Evolutionary conservation across 2,797 vertebrate species (phyloP).

Genomic region (Dipus sagitta): DNA sequence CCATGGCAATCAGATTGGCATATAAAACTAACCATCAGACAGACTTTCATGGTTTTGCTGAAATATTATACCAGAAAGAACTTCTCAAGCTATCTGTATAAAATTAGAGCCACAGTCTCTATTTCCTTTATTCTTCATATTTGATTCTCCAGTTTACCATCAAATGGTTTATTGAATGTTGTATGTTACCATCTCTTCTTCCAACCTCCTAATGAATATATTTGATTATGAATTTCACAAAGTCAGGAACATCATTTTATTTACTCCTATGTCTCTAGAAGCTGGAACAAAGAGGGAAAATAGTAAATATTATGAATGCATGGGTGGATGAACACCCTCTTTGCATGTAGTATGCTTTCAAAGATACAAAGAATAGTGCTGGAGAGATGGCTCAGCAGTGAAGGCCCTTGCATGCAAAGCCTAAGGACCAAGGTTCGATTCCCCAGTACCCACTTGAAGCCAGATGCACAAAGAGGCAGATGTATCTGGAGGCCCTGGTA

Average conservation of each 20-base stretch:
- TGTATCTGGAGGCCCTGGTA: too few species aligned
- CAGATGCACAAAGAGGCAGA: too few species aligned
- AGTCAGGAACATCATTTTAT: neutral
- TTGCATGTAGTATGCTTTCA: neutral
- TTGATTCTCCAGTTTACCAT: neutral
- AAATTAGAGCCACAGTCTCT: neutral
- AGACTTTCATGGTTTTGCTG: neutral
- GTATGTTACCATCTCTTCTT: neutral
- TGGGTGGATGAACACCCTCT: constrained; percentile 13
- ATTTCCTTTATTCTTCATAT: neutral
- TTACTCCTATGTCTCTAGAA: neutral
- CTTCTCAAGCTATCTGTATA: neutral
- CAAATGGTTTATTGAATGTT: neutral
- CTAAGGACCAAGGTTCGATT: too few species aligned
- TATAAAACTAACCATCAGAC: neutral
- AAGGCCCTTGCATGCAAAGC: too few species aligned
- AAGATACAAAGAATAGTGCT: neutral
- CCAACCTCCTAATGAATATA: neutral
- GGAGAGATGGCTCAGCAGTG: too few species aligned
- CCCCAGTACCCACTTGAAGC: too few species aligned
- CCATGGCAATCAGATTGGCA: neutral
- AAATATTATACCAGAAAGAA: neutral
- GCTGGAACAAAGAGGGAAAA: neutral
- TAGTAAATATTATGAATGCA: neutral
- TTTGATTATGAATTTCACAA: neutral